phyloP scores from a whole-genome alignment of 2,113 vertebrate species.

The Panthera leo region DNA sequence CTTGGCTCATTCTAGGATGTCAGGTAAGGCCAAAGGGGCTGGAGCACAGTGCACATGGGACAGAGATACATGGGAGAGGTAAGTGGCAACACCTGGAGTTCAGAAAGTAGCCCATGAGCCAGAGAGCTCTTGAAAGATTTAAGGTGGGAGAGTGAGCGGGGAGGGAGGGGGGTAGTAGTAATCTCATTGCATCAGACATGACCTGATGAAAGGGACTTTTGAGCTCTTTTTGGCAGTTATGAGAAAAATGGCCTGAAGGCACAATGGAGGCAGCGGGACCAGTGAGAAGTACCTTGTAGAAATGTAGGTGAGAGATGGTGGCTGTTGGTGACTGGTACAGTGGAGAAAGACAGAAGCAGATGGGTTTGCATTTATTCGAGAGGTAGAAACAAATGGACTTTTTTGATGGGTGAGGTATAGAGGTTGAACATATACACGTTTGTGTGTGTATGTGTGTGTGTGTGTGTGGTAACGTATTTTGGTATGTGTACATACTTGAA shows the following conservation, averaged over 20 bases:
- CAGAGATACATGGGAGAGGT: background rate
- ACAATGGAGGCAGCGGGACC: background rate
- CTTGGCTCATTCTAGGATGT: background rate
- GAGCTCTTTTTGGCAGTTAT: background rate
- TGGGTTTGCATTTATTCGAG: background rate
- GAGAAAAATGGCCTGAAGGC: background rate
- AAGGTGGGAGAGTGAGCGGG: background rate
- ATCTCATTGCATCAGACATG: background rate
- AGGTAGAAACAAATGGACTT: background rate
- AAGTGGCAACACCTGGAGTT: background rate
- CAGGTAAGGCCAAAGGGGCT: background rate
- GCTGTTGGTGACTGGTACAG: background rate
- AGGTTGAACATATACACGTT: background rate
- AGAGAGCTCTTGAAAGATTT: background rate
- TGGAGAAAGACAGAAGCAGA: background rate
- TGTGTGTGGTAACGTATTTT: background rate
- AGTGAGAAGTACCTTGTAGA: background rate
- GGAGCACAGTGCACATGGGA: fast-evolving
- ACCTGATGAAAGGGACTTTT: background rate
- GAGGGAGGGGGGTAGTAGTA: background rate
- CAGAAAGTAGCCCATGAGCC: background rate
- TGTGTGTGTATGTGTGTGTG: background rate
- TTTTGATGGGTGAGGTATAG: background rate
- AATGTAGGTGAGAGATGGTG: background rate
- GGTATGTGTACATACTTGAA: background rate